Percentiles rank a stretch among this genome's conserved stretches.
These are phyloP conservation scores for Onychostoma macrolepis DNA, from an alignment of 2,113 vertebrate genomes.

Conservation along the genomic window DNA sequence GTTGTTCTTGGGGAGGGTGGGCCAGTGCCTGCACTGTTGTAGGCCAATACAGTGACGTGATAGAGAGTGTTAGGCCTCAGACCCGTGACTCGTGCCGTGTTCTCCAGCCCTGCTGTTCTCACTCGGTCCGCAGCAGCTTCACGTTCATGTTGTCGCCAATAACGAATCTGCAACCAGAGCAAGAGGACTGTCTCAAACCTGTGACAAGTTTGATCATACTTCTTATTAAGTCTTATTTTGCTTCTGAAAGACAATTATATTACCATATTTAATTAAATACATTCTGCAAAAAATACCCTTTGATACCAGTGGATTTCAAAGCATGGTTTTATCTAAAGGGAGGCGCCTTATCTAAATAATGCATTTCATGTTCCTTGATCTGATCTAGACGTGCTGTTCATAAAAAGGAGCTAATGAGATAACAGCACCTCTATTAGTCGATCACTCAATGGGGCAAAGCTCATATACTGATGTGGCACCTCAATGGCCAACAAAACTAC, in stretches of 20 bases:
- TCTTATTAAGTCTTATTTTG: too few relatives aligned
- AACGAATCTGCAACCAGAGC: slow-evolving; percentile 82
- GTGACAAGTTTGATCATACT: neutral
- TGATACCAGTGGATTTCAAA: neutral
- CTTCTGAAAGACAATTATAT: too few relatives aligned
- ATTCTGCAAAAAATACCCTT: slow-evolving; percentile 3
- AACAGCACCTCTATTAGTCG: neutral
- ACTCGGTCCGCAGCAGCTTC: slow-evolving; percentile 92
- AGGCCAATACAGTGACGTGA: slow-evolving; percentile 88
- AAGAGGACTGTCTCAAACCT: neutral
- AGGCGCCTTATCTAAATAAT: slow-evolving; percentile 9
- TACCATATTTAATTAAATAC: too few relatives aligned
- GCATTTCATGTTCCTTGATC: slow-evolving; percentile 2
- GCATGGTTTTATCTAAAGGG: slow-evolving; percentile 10
- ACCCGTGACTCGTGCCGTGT: slow-evolving; percentile 80
- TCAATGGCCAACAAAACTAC: neutral
- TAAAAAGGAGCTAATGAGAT: slow-evolving; percentile 17
- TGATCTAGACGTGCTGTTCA: neutral
- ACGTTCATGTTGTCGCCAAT: slow-evolving; percentile 92
- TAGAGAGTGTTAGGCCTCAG: slow-evolving; percentile 91
- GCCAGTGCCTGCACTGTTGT: slow-evolving; percentile 93
- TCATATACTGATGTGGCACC: neutral
- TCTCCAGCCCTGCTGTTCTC: slow-evolving; percentile 86
- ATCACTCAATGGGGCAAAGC: neutral
- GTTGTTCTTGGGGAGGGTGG: slow-evolving; percentile 85